Percentiles rank a stretch among this genome's conserved stretches.
Evolutionary conservation across 2,888 invertebrate species (phyloP).

Genomic region (Caenorhabditis sp.): DNA sequence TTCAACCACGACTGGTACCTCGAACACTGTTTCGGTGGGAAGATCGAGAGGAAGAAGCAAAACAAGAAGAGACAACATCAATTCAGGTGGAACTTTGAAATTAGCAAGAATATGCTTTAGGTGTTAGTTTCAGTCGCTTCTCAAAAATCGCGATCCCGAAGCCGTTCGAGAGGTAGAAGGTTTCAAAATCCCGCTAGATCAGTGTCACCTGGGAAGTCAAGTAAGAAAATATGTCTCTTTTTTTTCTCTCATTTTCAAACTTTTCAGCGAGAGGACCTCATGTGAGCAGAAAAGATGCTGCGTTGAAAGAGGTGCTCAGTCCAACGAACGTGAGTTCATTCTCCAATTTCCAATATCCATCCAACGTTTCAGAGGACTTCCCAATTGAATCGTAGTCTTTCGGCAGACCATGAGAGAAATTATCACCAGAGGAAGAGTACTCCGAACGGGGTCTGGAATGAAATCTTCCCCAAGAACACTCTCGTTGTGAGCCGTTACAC

Average conservation of each 20-base stretch:
- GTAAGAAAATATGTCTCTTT: neutral
- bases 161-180: conserved; percentile 17
- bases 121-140: conserved; percentile 21
- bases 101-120: too few species aligned
- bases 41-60: conserved; percentile 44
- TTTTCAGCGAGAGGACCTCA: conserved; percentile 27
- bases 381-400: conserved; percentile 26
- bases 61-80: conserved; percentile 33
- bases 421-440: conserved; percentile 20
- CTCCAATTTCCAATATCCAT: too few species aligned
- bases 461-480: neutral
- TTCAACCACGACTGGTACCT: neutral
- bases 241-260: neutral
- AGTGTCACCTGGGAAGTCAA: conserved; percentile 18
- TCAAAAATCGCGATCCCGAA: conserved; percentile 48
- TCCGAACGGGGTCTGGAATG: conserved; percentile 58
- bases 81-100: conserved; percentile 17
- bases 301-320: conserved; percentile 30
- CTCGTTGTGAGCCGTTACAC: too few species aligned
- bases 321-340: conserved; percentile 62
- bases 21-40: conserved; percentile 12
- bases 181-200: neutral
- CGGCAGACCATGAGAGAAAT: conserved; percentile 27
- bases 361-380: conserved; percentile 32
- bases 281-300: conserved; percentile 35